Percentiles rank a stretch among this genome's conserved stretches.
These are phyloP conservation scores for Archaeoteleia sp. DNA, from an alignment of 2,888 invertebrate species.

Conservation along the genomic window DNA sequence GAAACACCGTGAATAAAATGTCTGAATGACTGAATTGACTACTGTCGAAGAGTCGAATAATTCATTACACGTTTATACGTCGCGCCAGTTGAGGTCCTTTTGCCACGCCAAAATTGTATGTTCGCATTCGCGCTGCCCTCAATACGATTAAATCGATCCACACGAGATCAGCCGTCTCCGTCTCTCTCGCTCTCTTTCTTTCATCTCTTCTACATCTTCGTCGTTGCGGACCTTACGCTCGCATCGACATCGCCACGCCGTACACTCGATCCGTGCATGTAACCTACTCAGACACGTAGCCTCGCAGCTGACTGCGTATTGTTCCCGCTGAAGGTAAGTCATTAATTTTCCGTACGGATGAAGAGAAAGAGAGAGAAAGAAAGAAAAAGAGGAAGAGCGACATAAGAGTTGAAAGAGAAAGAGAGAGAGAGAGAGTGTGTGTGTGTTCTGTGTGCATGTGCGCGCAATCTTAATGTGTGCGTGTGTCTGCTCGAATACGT, in stretches of 20 bases:
- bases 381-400: constrained; percentile 21
- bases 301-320: constrained; percentile 67
- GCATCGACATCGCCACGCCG: constrained; percentile 42
- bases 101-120: constrained; percentile 56
- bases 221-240: constrained; percentile 52
- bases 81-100: constrained; percentile 27
- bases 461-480: too few species aligned
- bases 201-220: constrained; percentile 38
- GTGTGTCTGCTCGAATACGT: constrained; percentile 44
- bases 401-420: too few species aligned
- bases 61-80: constrained; percentile 29
- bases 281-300: constrained; percentile 57
- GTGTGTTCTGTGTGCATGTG: constrained; percentile 10
- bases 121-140: constrained; percentile 54
- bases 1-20: too few species aligned
- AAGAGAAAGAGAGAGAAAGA: constrained; percentile 19
- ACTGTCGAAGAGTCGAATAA: constrained; percentile 10
- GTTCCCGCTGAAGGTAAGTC: constrained; percentile 70
- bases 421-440: constrained; percentile 9
- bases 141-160: constrained; percentile 62
- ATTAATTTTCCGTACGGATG: constrained; percentile 68
- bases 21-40: not conserved
- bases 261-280: constrained; percentile 47
- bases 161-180: constrained; percentile 30
- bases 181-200: constrained; percentile 15